Evolutionary conservation across 1,140 invertebrate genomes (phyloP).

Genomic region (Leptinotarsa undecemlineata): DNA sequence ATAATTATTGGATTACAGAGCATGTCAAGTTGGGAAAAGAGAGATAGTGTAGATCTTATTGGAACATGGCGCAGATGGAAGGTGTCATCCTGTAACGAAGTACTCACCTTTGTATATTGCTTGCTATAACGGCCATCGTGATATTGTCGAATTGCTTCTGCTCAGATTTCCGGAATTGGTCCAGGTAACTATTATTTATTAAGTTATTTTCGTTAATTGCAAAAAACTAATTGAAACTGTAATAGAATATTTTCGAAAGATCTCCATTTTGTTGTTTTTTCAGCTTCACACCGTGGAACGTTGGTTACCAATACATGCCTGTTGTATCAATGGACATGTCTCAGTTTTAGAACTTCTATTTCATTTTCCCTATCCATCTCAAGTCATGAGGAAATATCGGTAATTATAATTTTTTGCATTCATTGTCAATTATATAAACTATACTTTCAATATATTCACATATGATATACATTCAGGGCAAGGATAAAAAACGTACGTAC

Average conservation of each 20-base stretch:
- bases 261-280: slow-evolving; percentile 31
- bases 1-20: slow-evolving; percentile 58
- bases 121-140: slow-evolving; percentile 80
- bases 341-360: slow-evolving; percentile 77
- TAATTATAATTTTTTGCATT: slow-evolving; percentile 46
- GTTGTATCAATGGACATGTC: slow-evolving; percentile 84
- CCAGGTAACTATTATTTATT: slow-evolving; percentile 58
- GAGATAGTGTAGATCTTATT: slow-evolving; percentile 80
- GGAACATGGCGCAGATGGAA: slow-evolving; percentile 80
- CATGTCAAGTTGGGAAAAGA: slow-evolving; percentile 79
- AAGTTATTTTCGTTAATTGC: no score
- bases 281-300: slow-evolving; percentile 85
- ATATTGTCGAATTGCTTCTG: slow-evolving; percentile 80
- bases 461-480: no score
- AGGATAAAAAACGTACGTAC: no score
- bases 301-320: slow-evolving; percentile 91
- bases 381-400: slow-evolving; percentile 69
- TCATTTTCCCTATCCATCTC: slow-evolving; percentile 79
- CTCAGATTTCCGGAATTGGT: slow-evolving; percentile 70
- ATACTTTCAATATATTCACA: no score
- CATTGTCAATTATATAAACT: no score
- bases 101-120: slow-evolving; percentile 93
- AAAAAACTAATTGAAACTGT: not conserved
- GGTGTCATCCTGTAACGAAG: slow-evolving; percentile 84
- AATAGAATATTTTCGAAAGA: not conserved